Evolutionary conservation across 30 jellyfish, hydroid and myxozoan species (phyloP), one percentile per base, ranked within the genome.

Genomic region (Hydractinia echinata): DNA sequence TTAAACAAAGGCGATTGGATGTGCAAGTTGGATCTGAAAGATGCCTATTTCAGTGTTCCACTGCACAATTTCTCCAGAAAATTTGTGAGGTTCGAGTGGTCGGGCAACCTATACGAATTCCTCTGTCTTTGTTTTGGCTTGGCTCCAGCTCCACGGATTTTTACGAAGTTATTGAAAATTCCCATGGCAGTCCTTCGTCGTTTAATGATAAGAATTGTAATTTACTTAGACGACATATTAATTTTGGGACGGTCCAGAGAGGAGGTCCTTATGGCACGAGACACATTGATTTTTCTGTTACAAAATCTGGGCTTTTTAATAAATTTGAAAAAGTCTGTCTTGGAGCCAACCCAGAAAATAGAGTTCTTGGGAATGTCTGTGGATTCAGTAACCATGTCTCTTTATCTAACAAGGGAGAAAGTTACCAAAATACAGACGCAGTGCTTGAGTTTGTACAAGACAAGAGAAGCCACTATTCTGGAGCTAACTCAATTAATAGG

Each of bases 61-160:
- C 74, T 64, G 44, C 44, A 30, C 44, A 30, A 30, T 30, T 30
- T 30, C 2, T 64, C 74, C 19, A 64, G 6, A 51, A 64, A 64
- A 64, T n/a, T 7, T n/a, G 74, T 64, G 74, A 44, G 16, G 10
- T 64, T 64, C 39, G 51, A 6, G 16, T 64, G 19, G 16, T 64
- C 69, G 3, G 69, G 74, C 51, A 64, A 64, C 6, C 39, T 6
- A 13, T 64, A 64, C 74, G 16, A 64, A 64, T 64, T 64, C 39
- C 18, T 64, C 18, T 64, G 74, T 51, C 44, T 30, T 30, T 30
- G 44, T 30, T 30, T 30, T 30, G 44, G 44, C 74, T 64, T 64
- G 16, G 74, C 6, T 7, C 74, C 74, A n/a, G 74, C 74, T 7
- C 74, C 74, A 44, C 19, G 74, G 18, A 64, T 64, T 64, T 64